Evolutionary conservation across 2,797 vertebrate genomes (phyloP), one percentile per base, ranked within the genome.

Genomic region (Rhincodon typus): DNA sequence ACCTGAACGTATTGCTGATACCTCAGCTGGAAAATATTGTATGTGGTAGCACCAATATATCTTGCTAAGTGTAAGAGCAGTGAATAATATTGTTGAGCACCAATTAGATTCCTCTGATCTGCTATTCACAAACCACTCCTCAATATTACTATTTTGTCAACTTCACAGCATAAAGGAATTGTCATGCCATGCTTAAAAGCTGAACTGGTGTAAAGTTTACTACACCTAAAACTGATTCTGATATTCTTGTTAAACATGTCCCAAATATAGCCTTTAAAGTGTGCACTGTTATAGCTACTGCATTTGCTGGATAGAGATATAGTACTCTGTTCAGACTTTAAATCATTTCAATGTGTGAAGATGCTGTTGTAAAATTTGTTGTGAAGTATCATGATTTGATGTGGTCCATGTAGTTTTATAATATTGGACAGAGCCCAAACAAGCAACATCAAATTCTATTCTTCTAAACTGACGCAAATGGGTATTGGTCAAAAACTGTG

Each of bases 241-340:
- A 50, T 72, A 94, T 72, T 74, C 27, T 69, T 94, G 69, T 70
- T 94, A 74, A 46, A 94, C 69, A 94, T 94, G 34, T 50, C 19
- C 93, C 69, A 74, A 53, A 94, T 42, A 30, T 53, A 74, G 42
- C 25, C 66, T 94, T 27, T 66, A 34, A 67, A 91, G 6, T 67
- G 57, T 13, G n/a, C 34, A 46, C 38, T 21, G 17, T 91, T 66
- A n/a, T 17, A 1, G 53, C 53, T n/a, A 15, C 57, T 38, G 57
- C 88, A 19, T n/a, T 91, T 67, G n/a, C 88, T 4, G 66, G 88
- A 38, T 66, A 3, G 88, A 62, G 88, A 67, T 50, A 38, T 19
- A 66, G 88, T 91, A 62, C 27, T 57, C 34, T 38, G 57, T 91
- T 91, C 15, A 91, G 34, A 67, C 21, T 91, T 91, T 91, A 66